phyloP scores from a whole-genome alignment of 2,888 invertebrate genomes.

The Himalopsyche anomala region DNA sequence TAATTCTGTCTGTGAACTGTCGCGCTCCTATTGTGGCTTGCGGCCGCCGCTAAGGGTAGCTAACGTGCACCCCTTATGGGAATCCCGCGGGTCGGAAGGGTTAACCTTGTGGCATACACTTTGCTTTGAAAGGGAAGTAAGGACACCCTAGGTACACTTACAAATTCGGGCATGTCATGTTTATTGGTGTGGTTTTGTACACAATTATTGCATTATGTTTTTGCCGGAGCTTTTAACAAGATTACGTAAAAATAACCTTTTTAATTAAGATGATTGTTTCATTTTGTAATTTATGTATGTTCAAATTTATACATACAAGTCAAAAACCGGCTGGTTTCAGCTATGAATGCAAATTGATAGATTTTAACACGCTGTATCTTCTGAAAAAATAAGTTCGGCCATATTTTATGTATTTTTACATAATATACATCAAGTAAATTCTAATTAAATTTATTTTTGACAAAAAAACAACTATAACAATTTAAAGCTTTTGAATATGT shows the following conservation, averaged over 20 bases:
- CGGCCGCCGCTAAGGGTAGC: not conserved
- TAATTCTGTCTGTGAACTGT: not conserved
- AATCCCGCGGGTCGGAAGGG: slow-evolving; percentile 8
- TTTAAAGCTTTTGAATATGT: too few species aligned
- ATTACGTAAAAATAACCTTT: not conserved
- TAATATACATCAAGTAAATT: too few species aligned
- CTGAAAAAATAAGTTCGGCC: too few species aligned
- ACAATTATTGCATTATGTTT: slow-evolving; percentile 26
- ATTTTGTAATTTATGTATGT: too few species aligned
- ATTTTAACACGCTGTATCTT: too few species aligned
- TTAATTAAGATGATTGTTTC: too few species aligned
- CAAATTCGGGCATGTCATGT: slow-evolving; percentile 26
- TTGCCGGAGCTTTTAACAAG: not conserved
- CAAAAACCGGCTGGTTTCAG: too few species aligned
- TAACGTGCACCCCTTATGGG: slow-evolving; percentile 7
- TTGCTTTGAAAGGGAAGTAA: slow-evolving; percentile 34
- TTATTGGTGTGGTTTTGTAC: slow-evolving; percentile 20
- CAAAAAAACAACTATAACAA: too few species aligned
- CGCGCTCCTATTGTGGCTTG: not conserved
- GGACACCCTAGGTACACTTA: slow-evolving; percentile 31
- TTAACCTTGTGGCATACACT: slow-evolving; percentile 31
- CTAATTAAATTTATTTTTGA: too few species aligned
- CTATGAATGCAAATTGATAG: too few species aligned
- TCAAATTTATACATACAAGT: too few species aligned
- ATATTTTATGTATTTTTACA: too few species aligned